Base-by-base conservation (phyloP, 1,140 invertebrate species). In the Brachionus manjavacas region DNA sequence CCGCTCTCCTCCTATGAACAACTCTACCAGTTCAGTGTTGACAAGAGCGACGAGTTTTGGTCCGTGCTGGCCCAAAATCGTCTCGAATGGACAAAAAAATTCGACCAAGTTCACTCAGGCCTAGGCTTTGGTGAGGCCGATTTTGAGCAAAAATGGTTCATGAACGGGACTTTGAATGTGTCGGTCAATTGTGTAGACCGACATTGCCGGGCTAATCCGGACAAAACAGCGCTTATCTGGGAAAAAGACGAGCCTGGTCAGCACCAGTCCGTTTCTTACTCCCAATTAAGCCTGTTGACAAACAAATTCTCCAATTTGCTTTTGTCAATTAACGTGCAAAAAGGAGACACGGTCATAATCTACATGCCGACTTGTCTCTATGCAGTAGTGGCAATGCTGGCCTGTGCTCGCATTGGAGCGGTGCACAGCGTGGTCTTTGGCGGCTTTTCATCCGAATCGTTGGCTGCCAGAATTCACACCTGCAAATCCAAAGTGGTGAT, bases 401-500 rank as follows among this genome's bases (percentile, higher is more conserved):
- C 90, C 0, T 91, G 91, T 88, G 88, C 90, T 23, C 85, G 91
- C 25, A 91, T 91, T 80, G 90, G 91, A 16, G 91, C 91, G 43
- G 87, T 92, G 28, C 92, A 92, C 86, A 90, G 88, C 68, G 91
- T 92, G 11, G 90, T 92, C 16, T 93, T 92, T 88, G 92, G 91
- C 46, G 92, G 92, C 12, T 92, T 92, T 86, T 91, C 91, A 86
- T 86, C 91, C 3, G 90, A 92, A 66, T 89, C 92, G 23, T 86
- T 92, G 16, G 90, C 91, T 55, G 88, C 88, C 14, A 88, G 92
- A 80, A 91, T 92, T 35, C 87, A 88, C 74, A 91, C 91, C 88
- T 90, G 90, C 91, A 85, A 85, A 85, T 70, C 16, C n/a, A 52
- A 68, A 74, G 12, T 89, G 20, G 88, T 92, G 14, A 90, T 92